Conservation (phyloP, 2,888 invertebrate genomes). For the Matsumyia berberina region DNA sequence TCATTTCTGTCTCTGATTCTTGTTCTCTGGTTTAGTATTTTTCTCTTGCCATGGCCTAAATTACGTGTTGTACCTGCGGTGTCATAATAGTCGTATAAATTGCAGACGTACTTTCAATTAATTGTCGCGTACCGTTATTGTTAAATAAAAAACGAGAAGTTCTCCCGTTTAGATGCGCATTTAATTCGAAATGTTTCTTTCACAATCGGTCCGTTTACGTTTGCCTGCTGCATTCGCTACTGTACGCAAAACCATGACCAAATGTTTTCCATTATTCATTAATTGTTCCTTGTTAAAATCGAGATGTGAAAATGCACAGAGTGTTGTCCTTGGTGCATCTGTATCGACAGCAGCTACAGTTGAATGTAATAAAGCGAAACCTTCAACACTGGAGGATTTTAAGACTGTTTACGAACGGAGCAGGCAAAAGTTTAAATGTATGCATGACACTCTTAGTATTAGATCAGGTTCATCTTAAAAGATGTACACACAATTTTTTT, state of each 20-base stretch:
- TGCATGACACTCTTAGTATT: slow-evolving; percentile 82
- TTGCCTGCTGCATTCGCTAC: slow-evolving; percentile 24
- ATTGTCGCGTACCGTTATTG: slow-evolving; percentile 5
- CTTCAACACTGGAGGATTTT: slow-evolving; percentile 79
- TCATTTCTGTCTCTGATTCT: slow-evolving; percentile 23
- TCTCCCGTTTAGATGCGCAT: not conserved
- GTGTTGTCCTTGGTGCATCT: slow-evolving; percentile 7
- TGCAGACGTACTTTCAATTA: not conserved
- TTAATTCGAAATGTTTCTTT: slow-evolving; percentile 55
- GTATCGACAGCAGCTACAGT: slow-evolving; percentile 5
- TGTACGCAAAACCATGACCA: slow-evolving; percentile 35
- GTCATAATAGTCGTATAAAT: slow-evolving; percentile 6
- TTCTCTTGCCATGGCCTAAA: slow-evolving; percentile 44
- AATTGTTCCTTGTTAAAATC: slow-evolving; percentile 39
- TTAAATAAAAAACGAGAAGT: not conserved
- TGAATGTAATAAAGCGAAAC: slow-evolving; percentile 33
- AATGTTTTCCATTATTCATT: slow-evolving; percentile 47
- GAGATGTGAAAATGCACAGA: not conserved
- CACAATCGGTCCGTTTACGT: slow-evolving; percentile 47
- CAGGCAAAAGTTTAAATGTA: slow-evolving; percentile 90
- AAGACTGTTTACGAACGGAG: slow-evolving; percentile 88
- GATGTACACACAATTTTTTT: slow-evolving; percentile 1
- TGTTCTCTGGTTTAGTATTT: slow-evolving; percentile 27
- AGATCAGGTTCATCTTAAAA: not conserved
- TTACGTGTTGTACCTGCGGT: slow-evolving; percentile 30